Conservation (phyloP, 2,797 vertebrate genomes). For the Pantherophis vulpinus region DNA sequence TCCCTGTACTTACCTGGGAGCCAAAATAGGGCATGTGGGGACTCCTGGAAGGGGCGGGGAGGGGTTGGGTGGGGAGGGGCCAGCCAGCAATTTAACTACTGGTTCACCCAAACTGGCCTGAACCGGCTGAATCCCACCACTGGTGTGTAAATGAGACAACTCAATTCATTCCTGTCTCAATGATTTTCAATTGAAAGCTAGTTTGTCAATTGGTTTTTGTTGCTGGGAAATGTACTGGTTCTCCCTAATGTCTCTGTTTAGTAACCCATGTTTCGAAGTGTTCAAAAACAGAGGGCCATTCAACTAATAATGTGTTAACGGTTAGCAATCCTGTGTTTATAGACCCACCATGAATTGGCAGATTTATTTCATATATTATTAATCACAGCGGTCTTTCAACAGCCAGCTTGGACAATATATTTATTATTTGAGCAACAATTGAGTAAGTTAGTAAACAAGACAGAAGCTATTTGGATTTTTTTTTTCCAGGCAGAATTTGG, state of each 20-base stretch:
- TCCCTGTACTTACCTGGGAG: no score
- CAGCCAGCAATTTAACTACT: no score
- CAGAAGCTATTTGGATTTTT: neutral
- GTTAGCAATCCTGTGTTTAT: neutral
- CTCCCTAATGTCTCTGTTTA: neutral
- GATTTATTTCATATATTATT: neutral
- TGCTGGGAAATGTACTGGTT: neutral
- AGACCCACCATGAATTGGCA: neutral
- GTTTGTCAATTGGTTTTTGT: neutral
- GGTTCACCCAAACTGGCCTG: no score
- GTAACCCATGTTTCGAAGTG: neutral
- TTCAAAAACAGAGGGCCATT: neutral
- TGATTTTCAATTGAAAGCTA: neutral
- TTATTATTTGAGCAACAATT: neutral
- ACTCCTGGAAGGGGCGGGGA: no score
- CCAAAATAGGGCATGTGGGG: no score
- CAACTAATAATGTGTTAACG: neutral
- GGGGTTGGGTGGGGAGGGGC: no score
- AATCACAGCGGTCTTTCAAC: neutral
- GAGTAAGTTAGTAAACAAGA: neutral
- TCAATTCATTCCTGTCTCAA: neutral
- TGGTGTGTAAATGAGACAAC: neutral
- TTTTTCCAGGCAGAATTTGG: neutral
- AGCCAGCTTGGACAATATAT: neutral
- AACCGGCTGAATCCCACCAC: no score